Evolutionary conservation across 2,888 invertebrate genomes (phyloP).

Genomic region (Frankliniella intonsa): DNA sequence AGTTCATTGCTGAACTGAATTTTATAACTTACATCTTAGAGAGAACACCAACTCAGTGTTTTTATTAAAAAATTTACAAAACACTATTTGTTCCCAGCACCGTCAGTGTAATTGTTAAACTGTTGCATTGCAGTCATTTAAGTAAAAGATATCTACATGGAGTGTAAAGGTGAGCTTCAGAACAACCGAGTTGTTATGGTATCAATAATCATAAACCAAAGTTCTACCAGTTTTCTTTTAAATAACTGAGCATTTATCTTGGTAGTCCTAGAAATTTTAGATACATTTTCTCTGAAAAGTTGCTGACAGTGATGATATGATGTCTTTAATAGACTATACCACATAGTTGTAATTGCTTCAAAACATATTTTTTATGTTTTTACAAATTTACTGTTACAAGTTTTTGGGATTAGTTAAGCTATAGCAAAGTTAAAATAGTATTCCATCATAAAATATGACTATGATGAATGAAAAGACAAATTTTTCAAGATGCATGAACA

Average conservation of each 20-base stretch:
- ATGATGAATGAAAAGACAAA: no score
- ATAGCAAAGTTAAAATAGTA: neutral
- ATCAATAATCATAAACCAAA: neutral
- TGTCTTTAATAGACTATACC: no score
- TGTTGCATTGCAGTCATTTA: neutral
- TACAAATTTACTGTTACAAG: no score
- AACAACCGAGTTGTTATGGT: neutral
- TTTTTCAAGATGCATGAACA: no score
- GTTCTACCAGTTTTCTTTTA: neutral
- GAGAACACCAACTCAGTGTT: neutral
- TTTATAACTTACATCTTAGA: no score
- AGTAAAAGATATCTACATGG: neutral
- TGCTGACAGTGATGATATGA: neutral
- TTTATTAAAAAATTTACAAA: neutral
- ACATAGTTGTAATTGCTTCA: no score
- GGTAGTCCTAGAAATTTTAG: neutral
- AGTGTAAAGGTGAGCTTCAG: neutral
- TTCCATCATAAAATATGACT: no score
- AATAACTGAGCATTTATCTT: no score
- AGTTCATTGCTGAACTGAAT: no score
- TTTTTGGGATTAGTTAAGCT: neutral
- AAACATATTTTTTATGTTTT: no score
- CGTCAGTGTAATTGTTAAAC: neutral
- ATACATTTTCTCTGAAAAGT: neutral
- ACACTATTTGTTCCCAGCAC: slow-evolving; percentile 14